Percentiles rank a stretch among this genome's conserved stretches.
phyloP scores from a whole-genome alignment of 2,113 vertebrate genomes.

The Centrocercus urophasianus region DNA sequence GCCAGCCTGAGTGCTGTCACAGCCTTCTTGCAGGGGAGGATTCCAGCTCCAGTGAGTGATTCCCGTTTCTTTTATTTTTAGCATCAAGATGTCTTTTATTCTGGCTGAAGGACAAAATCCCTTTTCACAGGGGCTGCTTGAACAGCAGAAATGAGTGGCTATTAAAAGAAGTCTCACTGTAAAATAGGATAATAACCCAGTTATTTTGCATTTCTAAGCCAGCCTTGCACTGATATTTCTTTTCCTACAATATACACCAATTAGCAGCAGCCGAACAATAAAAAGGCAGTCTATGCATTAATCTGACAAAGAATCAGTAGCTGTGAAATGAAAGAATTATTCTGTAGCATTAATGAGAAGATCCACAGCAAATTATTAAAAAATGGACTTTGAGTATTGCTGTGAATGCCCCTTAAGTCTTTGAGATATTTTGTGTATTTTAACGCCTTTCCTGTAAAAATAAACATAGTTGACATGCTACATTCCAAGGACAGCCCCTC shows the following conservation, averaged over 20 bases:
- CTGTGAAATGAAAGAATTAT: slow-evolving; percentile 43
- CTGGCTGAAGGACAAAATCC: slow-evolving; percentile 71
- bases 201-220: slow-evolving; percentile 62
- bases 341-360: slow-evolving; percentile 13
- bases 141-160: slow-evolving; percentile 67
- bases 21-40: slow-evolving; percentile 55
- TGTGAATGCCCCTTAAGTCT: background rate
- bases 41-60: slow-evolving; percentile 64
- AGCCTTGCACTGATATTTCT: slow-evolving; percentile 49
- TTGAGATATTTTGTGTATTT: background rate
- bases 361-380: background rate
- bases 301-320: slow-evolving; percentile 33
- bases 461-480: background rate
- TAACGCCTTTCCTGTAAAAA: background rate
- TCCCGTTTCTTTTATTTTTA: slow-evolving; percentile 72
- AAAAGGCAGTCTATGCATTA: slow-evolving; percentile 40
- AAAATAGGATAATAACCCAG: slow-evolving; percentile 63
- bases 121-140: slow-evolving; percentile 58
- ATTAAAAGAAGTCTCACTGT: slow-evolving; percentile 68
- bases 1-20: slow-evolving; percentile 38
- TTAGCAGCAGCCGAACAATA: slow-evolving; percentile 37
- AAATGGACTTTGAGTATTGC: background rate
- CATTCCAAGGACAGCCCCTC: background rate
- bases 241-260: slow-evolving; percentile 2
- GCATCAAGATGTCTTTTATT: slow-evolving; percentile 71